Evolutionary conservation across 2,797 vertebrate genomes (phyloP), one percentile per base, ranked within the genome.

Genomic region (Peromyscus melanophrys): DNA sequence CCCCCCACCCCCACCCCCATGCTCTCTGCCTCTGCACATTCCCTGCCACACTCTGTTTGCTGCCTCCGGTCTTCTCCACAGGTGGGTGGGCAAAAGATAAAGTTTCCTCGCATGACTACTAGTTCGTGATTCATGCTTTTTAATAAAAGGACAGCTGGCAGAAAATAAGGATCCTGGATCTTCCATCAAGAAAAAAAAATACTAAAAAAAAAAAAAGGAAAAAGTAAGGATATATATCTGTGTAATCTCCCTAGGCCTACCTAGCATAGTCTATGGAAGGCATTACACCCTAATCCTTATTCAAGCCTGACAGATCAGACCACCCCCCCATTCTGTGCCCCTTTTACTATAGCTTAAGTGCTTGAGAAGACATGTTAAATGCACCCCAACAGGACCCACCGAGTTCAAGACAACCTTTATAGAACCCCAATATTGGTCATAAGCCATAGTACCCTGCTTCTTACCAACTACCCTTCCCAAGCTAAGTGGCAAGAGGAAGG

Each of bases 111-210:
- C 52, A 43, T 91, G 90, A 92, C 76, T 94, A 84, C 82, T 92
- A 95, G 92, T 49, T 95, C 17, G 11, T 97, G 94, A 97, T 96
- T 96, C 95, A 96, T 90, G 61, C 87, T 90, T 97, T 96, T 95
- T 90, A 69, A 96, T 90, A 83, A 92, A 96, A 97, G 81, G 34
- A 85, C 57, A 92, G 69, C 2, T 49, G 89, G 83, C 77, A 85
- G 43, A 55, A 91, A 92, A 85, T 73, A 92, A 91, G 37, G 31
- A 92, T 93, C 82, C 61, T 95, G 87, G 89, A 23, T 82, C 93
- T 95, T 95, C 89, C 84, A 89, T 94, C 83, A 97, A 87, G 57
- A 55, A 55, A 75, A 77, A 90, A 89, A 89, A 89, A 55, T 37
- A 37, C 73, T 49, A 27, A 37, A 49, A 49, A 40, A 67, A 59